Percentiles rank a stretch among this genome's conserved stretches.
Conservation (phyloP, 2,797 vertebrate species). For the Rhyacichthys aspro region DNA sequence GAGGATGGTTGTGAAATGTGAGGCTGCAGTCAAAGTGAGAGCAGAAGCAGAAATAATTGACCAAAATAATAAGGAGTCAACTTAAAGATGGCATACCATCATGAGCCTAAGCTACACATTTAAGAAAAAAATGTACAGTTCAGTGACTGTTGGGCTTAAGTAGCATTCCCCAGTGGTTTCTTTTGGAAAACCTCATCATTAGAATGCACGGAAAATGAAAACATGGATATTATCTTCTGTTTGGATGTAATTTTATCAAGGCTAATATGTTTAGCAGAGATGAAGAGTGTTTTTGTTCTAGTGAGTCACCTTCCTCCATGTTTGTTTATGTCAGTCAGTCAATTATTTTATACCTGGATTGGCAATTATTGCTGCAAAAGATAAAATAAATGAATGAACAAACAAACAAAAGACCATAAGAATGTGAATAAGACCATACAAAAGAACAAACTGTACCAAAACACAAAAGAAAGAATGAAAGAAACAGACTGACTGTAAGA, state of each 20-base stretch:
- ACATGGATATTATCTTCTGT: constrained; percentile 32
- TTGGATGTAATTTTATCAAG: constrained; percentile 26
- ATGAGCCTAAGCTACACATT: constrained; percentile 24
- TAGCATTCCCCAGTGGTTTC: constrained; percentile 24
- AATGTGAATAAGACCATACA: no score
- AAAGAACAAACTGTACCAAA: no score
- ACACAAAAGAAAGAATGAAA: no score
- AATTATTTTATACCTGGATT: no score
- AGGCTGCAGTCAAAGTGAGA: constrained; percentile 64
- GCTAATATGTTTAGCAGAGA: constrained; percentile 14
- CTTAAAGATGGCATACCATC: constrained; percentile 32
- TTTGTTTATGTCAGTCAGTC: no score
- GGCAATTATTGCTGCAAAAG: no score
- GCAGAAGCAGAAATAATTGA: constrained; percentile 9
- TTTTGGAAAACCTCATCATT: constrained; percentile 20
- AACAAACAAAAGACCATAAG: no score
- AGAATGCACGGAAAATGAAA: constrained; percentile 31
- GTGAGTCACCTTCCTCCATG: no score
- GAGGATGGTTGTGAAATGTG: constrained; percentile 71
- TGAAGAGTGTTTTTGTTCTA: accelerated
- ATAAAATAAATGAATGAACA: no score
- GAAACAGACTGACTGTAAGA: no score
- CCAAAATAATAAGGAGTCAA: constrained; percentile 21
- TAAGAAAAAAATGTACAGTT: constrained; percentile 12
- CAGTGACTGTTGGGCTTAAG: constrained; percentile 5